Evolutionary conservation across 2,113 vertebrate genomes (phyloP).

Genomic region (Solea senegalensis): DNA sequence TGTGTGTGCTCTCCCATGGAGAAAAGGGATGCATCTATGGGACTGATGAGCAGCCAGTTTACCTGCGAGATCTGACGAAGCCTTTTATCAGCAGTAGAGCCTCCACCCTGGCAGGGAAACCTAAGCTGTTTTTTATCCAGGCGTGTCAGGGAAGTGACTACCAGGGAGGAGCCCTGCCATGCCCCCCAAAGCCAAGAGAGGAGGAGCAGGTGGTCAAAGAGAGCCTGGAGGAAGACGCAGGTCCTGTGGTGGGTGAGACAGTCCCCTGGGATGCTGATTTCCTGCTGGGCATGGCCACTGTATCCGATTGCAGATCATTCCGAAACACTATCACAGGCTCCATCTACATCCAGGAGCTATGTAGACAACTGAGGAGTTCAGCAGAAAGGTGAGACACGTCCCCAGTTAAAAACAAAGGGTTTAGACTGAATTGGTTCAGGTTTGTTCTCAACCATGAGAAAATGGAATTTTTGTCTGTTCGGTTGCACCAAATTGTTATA

Average conservation of each 20-base stretch:
- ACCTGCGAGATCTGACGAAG: conserved; percentile 58
- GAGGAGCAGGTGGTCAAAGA: accelerated
- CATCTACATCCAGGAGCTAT: conserved; percentile 85
- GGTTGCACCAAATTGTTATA: too few relatives aligned
- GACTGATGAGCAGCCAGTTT: conserved; percentile 57
- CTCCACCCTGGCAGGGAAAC: conserved; percentile 82
- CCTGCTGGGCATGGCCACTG: conserved; percentile 83
- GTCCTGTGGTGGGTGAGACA: not conserved
- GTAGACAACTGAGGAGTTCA: conserved; percentile 69
- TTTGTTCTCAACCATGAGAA: too few relatives aligned
- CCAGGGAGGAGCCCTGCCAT: conserved; percentile 69
- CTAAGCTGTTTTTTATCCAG: conserved; percentile 93
- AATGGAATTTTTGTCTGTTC: too few relatives aligned
- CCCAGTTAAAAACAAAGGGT: not conserved
- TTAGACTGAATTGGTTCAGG: not conserved
- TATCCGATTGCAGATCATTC: conserved; percentile 68
- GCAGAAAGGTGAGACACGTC: conserved; percentile 58
- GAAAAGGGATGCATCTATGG: conserved; percentile 74
- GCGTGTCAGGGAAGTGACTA: conserved; percentile 84
- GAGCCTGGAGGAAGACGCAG: conserved; percentile 61
- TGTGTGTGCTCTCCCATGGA: conserved; percentile 83
- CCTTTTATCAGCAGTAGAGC: conserved; percentile 77
- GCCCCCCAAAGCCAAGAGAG: not conserved
- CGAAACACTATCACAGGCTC: conserved; percentile 62
- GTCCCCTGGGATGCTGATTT: conserved; percentile 79